Evolutionary conservation across 2,113 vertebrate species (phyloP), one percentile per base, ranked within the genome.

Genomic region (Hepsetus odoe): DNA sequence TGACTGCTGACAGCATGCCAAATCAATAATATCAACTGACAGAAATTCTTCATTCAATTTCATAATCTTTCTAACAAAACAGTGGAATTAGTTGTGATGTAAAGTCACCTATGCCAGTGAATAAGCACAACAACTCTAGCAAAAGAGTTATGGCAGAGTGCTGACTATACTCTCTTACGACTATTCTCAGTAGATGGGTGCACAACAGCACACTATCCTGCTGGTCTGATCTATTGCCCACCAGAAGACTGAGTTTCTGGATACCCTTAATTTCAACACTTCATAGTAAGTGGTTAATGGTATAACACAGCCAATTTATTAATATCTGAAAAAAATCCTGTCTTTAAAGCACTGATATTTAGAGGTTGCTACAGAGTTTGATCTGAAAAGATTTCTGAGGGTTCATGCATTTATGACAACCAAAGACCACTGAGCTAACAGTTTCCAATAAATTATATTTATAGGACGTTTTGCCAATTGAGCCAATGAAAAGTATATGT

Each of bases 21-120:
- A 44, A 74, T 74, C 35, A 74, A 64, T 64, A 51, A 33, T 49
- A 74, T 46, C 42, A 11, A 62, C 72, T 49, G 40, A 74, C 58
- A 49, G 16, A 28, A 74, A 44, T 65, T 65, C 61, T 38, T 65
- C 35, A 65, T 65, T 65, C 61, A 65, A 65, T 65, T 65, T 65
- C 61, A 33, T 65, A 65, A 65, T 65, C 61, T 33, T 11, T 22
- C 32, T 65, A 65, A 65, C 61, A 65, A 65, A 65, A 18, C 61
- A 65, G 22, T 65, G 61, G 61, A 38, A 65, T 65, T 65, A 65
- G 61, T 38, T 38, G 16, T 22, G 18, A 18, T 11, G 18, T 18
- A 35, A 38, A 65, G 61, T 65, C 61, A 65, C 61, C 61, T 65
- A 22, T 2, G 33, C 61, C 32, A 33, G 12, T n/a, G 20, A 65